A percentile compares a stretch with the other conserved stretches of the same genome.
These are phyloP conservation scores for Tuberolachnus salignus DNA, from an alignment of 2,888 invertebrate genomes.

Conservation along the genomic window DNA sequence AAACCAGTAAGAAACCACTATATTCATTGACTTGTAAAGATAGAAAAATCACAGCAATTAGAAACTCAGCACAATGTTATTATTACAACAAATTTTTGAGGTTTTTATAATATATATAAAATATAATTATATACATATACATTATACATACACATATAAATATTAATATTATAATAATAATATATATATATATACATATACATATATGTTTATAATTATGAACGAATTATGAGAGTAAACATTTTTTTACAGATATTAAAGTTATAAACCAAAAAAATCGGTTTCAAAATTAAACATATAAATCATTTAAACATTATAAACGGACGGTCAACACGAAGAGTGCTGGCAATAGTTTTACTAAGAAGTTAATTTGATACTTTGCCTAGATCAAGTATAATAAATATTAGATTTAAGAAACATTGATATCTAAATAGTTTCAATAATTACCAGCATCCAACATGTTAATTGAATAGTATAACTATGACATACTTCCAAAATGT, in stretches of 20 bases:
- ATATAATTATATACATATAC: slow-evolving; percentile 15
- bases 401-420: slow-evolving; percentile 12
- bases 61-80: slow-evolving; percentile 47
- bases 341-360: slow-evolving; percentile 33
- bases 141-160: slow-evolving; percentile 18
- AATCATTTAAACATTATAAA: slow-evolving; percentile 32
- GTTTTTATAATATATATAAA: slow-evolving; percentile 34
- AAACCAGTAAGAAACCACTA: slow-evolving; percentile 54
- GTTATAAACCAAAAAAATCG: slow-evolving; percentile 29
- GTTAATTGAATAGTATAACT: slow-evolving; percentile 42
- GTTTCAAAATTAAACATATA: slow-evolving; percentile 34
- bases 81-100: slow-evolving; percentile 45
- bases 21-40: slow-evolving; percentile 51
- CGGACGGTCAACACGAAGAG: slow-evolving; percentile 35
- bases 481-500: slow-evolving; percentile 47
- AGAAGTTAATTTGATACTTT: slow-evolving; percentile 6
- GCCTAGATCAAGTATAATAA: slow-evolving; percentile 11
- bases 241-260: slow-evolving; percentile 35
- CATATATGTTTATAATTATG: slow-evolving; percentile 19
- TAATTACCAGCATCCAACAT: slow-evolving; percentile 37
- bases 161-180: slow-evolving; percentile 20
- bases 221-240: slow-evolving; percentile 16
- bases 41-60: slow-evolving; percentile 54
- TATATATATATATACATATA: slow-evolving; percentile 2
- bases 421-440: slow-evolving; percentile 10